phyloP scores from a whole-genome alignment of 1,140 invertebrate genomes.

The Ephestia elutella region DNA sequence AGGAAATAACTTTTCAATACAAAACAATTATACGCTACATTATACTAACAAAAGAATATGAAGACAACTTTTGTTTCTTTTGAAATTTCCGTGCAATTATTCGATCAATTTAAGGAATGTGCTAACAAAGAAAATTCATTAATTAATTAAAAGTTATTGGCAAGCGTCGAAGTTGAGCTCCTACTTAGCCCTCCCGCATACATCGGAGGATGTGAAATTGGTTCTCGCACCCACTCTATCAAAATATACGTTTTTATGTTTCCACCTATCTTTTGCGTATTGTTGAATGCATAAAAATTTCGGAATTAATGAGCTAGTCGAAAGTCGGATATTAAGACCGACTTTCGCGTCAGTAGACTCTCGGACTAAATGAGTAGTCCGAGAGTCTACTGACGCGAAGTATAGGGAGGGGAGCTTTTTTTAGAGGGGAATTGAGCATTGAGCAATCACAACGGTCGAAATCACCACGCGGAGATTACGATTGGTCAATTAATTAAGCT shows the following conservation, averaged over 20 bases:
- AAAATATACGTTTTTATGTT: not conserved
- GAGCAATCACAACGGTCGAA: too few species aligned
- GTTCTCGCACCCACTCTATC: not conserved
- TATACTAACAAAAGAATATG: not conserved
- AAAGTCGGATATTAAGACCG: too few species aligned
- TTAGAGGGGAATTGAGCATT: too few species aligned
- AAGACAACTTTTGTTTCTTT: not conserved
- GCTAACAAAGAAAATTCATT: conserved; percentile 28
- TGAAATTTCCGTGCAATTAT: not conserved
- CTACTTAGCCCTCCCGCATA: not conserved
- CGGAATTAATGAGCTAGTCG: too few species aligned
- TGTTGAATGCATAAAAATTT: too few species aligned
- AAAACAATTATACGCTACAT: not conserved
- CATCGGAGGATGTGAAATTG: not conserved
- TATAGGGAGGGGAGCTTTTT: too few species aligned
- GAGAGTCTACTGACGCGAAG: too few species aligned
- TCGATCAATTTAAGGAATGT: conserved; percentile 11
- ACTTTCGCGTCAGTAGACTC: too few species aligned
- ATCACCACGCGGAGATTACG: too few species aligned
- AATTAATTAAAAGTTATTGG: conserved; percentile 45
- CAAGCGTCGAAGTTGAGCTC: conserved; percentile 22
- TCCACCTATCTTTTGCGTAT: too few species aligned
- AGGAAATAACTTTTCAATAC: not conserved
- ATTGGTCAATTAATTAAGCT: too few species aligned
- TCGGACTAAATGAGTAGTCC: too few species aligned